These are phyloP conservation scores for Actinernus sp. DNA, from an alignment of 92 coral and sea anemone species.

Conservation along the genomic window DNA sequence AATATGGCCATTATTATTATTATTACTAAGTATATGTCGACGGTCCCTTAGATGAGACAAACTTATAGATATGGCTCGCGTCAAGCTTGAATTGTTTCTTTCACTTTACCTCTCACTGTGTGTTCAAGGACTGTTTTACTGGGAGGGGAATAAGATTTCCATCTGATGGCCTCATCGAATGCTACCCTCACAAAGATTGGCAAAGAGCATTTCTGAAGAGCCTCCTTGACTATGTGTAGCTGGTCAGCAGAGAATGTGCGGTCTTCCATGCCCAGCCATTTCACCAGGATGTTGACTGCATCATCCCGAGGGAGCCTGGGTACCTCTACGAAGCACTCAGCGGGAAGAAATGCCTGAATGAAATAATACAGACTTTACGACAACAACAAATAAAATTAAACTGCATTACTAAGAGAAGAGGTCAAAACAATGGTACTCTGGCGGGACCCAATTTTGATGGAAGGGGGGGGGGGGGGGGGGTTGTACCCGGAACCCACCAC, in stretches of 20 bases:
- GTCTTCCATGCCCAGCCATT: slow-evolving; percentile 39
- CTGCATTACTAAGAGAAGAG: too few species aligned
- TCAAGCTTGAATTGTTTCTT: too few species aligned
- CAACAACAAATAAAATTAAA: too few species aligned
- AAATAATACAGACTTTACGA: neutral
- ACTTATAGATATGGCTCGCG: too few species aligned
- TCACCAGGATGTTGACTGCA: slow-evolving; percentile 54
- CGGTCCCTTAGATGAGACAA: too few species aligned
- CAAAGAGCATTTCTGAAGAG: slow-evolving; percentile 62
- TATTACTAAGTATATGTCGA: too few species aligned
- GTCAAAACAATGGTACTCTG: too few species aligned
- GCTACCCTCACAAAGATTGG: slow-evolving; percentile 77
- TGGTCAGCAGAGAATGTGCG: slow-evolving; percentile 70
- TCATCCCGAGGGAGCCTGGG: slow-evolving; percentile 66
- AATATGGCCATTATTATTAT: too few species aligned
- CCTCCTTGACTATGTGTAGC: slow-evolving; percentile 48
- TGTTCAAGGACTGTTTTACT: slow-evolving; percentile 57
- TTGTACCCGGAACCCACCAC: too few species aligned
- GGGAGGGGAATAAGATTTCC: slow-evolving; percentile 63
- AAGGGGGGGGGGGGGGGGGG: too few species aligned
- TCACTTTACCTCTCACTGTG: slow-evolving; percentile 63
- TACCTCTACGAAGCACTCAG: slow-evolving; percentile 59
- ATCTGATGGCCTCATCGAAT: slow-evolving; percentile 74
- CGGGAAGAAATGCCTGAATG: slow-evolving; percentile 48
- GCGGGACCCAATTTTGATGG: too few species aligned